Conservation (phyloP, 2,797 vertebrate genomes). For the Coluber constrictor region DNA sequence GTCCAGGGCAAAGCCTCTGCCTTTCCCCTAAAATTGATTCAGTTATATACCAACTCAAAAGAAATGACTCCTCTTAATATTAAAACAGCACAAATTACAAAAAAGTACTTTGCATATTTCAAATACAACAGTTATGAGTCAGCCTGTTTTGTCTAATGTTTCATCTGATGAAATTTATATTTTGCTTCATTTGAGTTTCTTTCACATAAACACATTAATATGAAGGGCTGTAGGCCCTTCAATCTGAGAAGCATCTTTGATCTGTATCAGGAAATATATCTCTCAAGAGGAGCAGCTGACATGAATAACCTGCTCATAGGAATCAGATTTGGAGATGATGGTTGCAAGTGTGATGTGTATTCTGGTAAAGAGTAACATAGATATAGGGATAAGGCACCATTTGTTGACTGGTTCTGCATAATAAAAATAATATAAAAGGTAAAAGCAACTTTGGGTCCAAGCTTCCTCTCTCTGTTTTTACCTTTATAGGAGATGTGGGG, state of each 20-base stretch:
- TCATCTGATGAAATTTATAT: background rate
- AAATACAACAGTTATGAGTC: background rate
- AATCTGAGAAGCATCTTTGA: background rate
- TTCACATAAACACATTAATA: background rate
- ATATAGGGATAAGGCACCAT: background rate
- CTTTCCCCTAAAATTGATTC: background rate
- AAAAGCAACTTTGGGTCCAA: background rate
- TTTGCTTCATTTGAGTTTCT: slow-evolving; percentile 7
- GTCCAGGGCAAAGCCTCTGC: background rate
- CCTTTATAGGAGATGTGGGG: background rate
- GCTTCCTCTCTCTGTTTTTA: background rate
- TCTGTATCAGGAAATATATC: background rate
- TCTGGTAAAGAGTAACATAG: background rate
- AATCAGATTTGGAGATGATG: background rate
- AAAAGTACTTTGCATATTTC: slow-evolving; percentile 18
- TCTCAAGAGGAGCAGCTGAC: too few relatives aligned
- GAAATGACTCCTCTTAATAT: background rate
- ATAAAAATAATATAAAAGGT: background rate
- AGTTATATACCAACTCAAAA: background rate
- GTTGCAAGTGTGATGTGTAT: background rate
- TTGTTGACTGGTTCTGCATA: background rate
- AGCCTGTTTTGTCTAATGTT: slow-evolving; percentile 14
- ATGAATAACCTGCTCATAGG: background rate
- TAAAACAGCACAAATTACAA: background rate
- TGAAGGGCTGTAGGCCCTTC: background rate